phyloP scores from a whole-genome alignment of 1,140 invertebrate species.

The Scaptomyza graminum region DNA sequence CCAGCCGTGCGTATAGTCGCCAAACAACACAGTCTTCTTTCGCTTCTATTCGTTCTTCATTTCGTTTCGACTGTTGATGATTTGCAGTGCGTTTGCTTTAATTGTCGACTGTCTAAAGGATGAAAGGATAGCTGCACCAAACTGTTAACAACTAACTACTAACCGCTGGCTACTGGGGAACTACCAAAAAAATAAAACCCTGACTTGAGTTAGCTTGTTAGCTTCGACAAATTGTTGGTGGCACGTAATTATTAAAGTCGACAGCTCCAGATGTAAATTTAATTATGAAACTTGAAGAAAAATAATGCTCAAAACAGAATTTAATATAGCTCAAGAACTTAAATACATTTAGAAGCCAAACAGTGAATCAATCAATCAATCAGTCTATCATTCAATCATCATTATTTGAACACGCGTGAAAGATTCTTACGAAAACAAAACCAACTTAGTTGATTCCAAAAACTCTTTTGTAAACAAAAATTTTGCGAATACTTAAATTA shows the following conservation, averaged over 20 bases:
- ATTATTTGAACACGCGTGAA: too few relatives aligned
- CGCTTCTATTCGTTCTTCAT: neutral
- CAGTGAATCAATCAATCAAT: too few relatives aligned
- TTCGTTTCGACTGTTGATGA: conserved; percentile 38
- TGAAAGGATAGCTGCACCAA: conserved; percentile 51
- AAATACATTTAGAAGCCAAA: too few relatives aligned
- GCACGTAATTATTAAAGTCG: conserved; percentile 49
- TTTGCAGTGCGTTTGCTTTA: conserved; percentile 53
- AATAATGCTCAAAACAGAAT: too few relatives aligned
- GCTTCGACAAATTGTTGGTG: conserved; percentile 63
- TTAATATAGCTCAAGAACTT: too few relatives aligned
- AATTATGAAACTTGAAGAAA: conserved; percentile 42
- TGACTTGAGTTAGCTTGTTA: conserved; percentile 52
- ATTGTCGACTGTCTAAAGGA: conserved; percentile 31
- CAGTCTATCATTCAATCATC: too few relatives aligned
- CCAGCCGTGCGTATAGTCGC: conserved; percentile 26
- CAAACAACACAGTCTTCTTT: conserved; percentile 1
- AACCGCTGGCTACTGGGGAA: too few relatives aligned
- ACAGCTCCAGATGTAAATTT: conserved; percentile 23
- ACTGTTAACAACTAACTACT: neutral
- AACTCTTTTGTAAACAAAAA: neutral
- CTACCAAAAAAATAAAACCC: neutral
- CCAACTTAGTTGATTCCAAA: neutral
- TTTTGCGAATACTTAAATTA: neutral
- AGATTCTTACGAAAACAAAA: neutral